Conservation (phyloP, 2,797 vertebrate genomes). For the Miichthys miiuy region DNA sequence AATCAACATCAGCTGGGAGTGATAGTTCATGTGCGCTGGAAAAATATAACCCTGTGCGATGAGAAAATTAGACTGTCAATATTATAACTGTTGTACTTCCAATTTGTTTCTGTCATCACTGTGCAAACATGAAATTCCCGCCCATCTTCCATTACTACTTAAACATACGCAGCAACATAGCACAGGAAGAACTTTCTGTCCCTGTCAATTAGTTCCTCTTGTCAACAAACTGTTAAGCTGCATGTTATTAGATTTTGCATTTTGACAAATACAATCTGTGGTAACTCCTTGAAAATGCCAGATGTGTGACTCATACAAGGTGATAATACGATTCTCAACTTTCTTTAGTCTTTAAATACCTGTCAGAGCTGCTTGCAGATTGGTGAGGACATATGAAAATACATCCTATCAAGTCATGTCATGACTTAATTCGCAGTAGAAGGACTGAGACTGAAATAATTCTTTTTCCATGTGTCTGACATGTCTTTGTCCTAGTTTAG, state of each 20-base stretch:
- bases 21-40: constrained; percentile 1
- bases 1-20: constrained; percentile 36
- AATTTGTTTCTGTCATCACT: constrained; percentile 20
- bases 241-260: constrained; percentile 6
- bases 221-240: constrained; percentile 32
- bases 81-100: constrained; percentile 10
- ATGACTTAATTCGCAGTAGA: too few relatives aligned
- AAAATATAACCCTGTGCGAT: constrained; percentile 3
- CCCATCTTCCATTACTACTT: constrained; percentile 5
- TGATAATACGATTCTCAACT: constrained; percentile 15
- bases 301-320: not conserved
- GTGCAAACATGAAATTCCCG: constrained; percentile 9
- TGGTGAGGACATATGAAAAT: constrained; percentile 3
- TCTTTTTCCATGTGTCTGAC: not conserved
- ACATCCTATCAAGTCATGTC: constrained; percentile 21
- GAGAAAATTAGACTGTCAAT: constrained; percentile 47
- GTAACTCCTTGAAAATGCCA: not conserved
- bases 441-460: constrained; percentile 11
- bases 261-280: constrained; percentile 6
- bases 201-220: constrained; percentile 2
- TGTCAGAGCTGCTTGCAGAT: not conserved
- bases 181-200: not conserved
- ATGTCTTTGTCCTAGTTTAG: constrained; percentile 1
- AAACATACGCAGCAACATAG: constrained; percentile 8
- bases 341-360: constrained; percentile 19